Evolutionary conservation across 2,888 invertebrate species (phyloP).

Genomic region (Limnephilus rhombicus): DNA sequence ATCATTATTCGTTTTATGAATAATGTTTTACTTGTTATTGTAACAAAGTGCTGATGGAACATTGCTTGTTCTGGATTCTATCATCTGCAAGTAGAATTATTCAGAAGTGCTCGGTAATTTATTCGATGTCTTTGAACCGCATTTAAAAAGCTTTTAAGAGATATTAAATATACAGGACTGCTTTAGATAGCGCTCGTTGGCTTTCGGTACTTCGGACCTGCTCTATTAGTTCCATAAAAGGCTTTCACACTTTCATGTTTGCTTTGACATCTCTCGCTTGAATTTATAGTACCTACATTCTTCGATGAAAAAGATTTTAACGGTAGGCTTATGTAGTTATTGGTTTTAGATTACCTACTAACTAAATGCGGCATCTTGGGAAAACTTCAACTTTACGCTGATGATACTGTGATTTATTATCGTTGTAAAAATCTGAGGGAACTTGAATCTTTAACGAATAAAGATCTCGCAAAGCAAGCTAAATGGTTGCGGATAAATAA

Average conservation of each 20-base stretch:
- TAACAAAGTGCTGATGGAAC: conserved; percentile 19
- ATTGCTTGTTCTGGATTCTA: background rate
- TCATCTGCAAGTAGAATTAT: background rate
- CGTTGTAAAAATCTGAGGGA: no score
- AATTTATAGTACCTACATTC: background rate
- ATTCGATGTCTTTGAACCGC: conserved; percentile 48
- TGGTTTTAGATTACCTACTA: no score
- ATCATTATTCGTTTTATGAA: background rate
- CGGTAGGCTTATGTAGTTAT: background rate
- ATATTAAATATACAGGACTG: conserved; percentile 36
- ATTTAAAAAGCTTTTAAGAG: conserved; percentile 45
- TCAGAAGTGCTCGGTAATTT: conserved; percentile 41
- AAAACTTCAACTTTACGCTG: no score
- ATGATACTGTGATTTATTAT: no score
- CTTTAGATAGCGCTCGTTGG: conserved; percentile 2
- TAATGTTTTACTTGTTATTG: background rate
- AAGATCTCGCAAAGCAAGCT: no score
- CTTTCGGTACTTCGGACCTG: background rate
- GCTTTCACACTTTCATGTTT: background rate
- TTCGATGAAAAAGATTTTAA: background rate
- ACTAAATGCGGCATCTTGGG: no score
- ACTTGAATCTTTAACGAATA: no score
- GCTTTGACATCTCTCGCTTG: background rate
- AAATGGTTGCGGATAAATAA: no score
- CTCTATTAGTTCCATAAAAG: background rate